Evolutionary conservation across 2,888 invertebrate species (phyloP).

Genomic region (Parthenolecanium corni): DNA sequence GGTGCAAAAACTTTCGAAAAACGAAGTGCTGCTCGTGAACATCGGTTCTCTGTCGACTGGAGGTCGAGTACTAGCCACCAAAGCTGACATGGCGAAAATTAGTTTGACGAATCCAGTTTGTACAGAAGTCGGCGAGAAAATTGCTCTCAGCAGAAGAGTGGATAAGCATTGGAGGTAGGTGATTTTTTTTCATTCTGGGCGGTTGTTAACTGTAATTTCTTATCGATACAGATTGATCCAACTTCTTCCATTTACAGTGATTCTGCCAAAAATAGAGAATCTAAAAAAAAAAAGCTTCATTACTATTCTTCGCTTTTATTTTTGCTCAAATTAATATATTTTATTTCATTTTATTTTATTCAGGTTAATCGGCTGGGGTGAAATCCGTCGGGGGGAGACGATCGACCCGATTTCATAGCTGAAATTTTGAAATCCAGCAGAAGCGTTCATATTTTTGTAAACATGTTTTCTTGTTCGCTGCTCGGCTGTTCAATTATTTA

Average conservation of each 20-base stretch:
- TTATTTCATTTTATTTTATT: too few relatives aligned
- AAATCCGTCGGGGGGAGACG: slow-evolving; percentile 93
- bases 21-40: slow-evolving; percentile 79
- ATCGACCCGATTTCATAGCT: slow-evolving; percentile 57
- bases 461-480: too few relatives aligned
- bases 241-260: too few relatives aligned
- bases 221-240: too few relatives aligned
- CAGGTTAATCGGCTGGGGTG: slow-evolving; percentile 96
- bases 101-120: slow-evolving; percentile 95
- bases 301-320: background rate
- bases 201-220: slow-evolving; percentile 18
- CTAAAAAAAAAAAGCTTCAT: too few relatives aligned
- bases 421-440: too few relatives aligned
- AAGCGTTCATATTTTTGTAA: too few relatives aligned
- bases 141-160: slow-evolving; percentile 94
- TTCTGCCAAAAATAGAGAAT: too few relatives aligned
- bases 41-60: slow-evolving; percentile 98
- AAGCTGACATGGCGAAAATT: slow-evolving; percentile 94
- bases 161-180: slow-evolving; percentile 97
- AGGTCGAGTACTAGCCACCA: slow-evolving; percentile 86
- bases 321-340: background rate
- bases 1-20: slow-evolving; percentile 52
- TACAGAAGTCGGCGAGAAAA: slow-evolving; percentile 97
- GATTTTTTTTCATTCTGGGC: background rate
- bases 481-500: too few relatives aligned